A percentile compares a stretch with the other conserved stretches of the same genome.
Evolutionary conservation across 1,140 invertebrate genomes (phyloP).

Genomic region (Trigoniulus corallinus): DNA sequence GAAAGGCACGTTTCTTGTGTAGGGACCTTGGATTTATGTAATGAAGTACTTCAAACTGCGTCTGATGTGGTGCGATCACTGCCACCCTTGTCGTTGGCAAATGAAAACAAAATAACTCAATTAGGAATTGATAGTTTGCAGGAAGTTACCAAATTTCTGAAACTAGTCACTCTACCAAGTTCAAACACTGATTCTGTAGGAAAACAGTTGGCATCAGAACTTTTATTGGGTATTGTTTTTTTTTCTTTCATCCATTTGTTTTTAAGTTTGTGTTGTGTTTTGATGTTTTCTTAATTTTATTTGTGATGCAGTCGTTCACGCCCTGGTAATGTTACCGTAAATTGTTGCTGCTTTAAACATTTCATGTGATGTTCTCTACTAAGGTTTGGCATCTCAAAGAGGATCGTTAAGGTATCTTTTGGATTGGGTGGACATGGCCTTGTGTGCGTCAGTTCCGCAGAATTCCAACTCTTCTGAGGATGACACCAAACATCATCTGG

Average conservation of each 20-base stretch:
- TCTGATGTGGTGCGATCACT: conserved; percentile 36
- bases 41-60: conserved; percentile 40
- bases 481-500: background rate
- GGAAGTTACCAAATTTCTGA: conserved; percentile 37
- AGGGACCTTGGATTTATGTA: conserved; percentile 26
- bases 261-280: background rate
- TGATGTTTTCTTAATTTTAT: no score
- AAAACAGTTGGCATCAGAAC: conserved; percentile 14
- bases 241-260: background rate
- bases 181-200: conserved; percentile 34
- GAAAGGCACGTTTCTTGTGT: background rate
- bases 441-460: conserved; percentile 18
- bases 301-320: no score
- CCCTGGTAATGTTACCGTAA: no score
- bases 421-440: conserved; percentile 45
- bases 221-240: conserved; percentile 4
- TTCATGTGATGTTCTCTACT: background rate
- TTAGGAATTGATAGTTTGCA: conserved; percentile 37
- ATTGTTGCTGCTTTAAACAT: background rate
- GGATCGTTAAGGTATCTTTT: conserved; percentile 42
- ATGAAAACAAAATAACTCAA: conserved; percentile 37
- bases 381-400: conserved; percentile 37
- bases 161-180: conserved; percentile 31
- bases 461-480: background rate
- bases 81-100: conserved; percentile 39